phyloP scores from a whole-genome alignment of 1,140 invertebrate genomes.

The Myzus persicae region DNA sequence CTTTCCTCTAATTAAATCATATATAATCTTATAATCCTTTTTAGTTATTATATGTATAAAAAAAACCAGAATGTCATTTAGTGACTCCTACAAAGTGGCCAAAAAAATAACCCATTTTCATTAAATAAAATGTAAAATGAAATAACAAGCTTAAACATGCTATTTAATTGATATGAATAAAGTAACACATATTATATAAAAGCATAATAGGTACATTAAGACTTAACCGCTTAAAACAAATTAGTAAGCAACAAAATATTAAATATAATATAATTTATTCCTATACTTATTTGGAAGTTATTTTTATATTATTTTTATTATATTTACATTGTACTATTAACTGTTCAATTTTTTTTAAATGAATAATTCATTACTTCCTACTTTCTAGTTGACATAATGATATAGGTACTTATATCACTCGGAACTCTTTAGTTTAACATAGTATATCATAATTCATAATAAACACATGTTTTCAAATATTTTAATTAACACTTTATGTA shows the following conservation, averaged over 20 bases:
- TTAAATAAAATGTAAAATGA: not conserved
- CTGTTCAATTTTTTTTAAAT: not conserved
- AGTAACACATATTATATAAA: not conserved
- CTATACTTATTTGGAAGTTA: not conserved
- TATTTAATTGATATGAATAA: not conserved
- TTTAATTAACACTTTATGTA: not conserved
- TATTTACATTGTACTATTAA: not conserved
- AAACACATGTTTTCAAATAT: not conserved
- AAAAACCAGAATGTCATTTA: not conserved
- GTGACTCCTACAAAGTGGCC: not conserved
- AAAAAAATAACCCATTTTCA: not conserved
- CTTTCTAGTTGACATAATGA: not conserved
- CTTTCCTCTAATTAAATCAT: not conserved
- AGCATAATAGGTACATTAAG: not conserved
- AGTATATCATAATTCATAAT: not conserved
- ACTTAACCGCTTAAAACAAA: not conserved
- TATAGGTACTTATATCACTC: not conserved
- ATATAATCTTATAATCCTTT: not conserved
- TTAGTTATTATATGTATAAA: not conserved
- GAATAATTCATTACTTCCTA: not conserved
- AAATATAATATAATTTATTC: not conserved
- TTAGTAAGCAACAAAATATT: not conserved
- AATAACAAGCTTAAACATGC: not conserved
- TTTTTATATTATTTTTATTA: too few species aligned
- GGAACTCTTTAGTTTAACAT: not conserved